Conservation (phyloP, 2,797 vertebrate genomes). For the Labroides dimidiatus region DNA sequence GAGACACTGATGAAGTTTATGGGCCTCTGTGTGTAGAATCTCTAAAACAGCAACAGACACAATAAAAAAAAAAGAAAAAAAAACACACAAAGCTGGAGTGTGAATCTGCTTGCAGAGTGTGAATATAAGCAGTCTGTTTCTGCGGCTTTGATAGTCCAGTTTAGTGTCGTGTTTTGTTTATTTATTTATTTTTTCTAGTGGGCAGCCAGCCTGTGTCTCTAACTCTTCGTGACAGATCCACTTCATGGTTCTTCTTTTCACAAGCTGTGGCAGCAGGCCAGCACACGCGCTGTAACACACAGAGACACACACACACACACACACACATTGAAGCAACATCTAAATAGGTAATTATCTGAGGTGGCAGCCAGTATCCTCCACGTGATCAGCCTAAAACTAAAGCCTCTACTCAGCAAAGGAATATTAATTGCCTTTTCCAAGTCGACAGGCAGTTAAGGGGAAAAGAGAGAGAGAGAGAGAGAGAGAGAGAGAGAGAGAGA, state of each 20-base stretch:
- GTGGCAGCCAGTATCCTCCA: conserved; percentile 57
- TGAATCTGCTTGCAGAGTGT: conserved; percentile 20
- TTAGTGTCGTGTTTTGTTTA: conserved; percentile 37
- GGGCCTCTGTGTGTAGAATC: conserved; percentile 20
- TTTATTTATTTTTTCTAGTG: conserved; percentile 30
- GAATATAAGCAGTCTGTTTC: conserved; percentile 16
- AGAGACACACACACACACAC: conserved; percentile 25
- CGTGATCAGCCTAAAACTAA: conserved; percentile 75
- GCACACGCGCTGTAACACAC: conserved; percentile 8
- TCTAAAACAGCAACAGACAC: neutral
- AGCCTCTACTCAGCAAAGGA: conserved; percentile 67
- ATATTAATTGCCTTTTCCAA: conserved; percentile 72
- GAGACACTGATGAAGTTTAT: conserved; percentile 56
- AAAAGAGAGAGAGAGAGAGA: conserved; percentile 41
- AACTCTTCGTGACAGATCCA: conserved; percentile 73
- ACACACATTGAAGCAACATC: conserved; percentile 60
- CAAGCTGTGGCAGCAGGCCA: conserved; percentile 67
- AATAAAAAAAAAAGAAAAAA: too few relatives aligned
- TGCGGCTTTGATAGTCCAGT: conserved; percentile 40
- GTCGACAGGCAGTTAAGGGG: conserved; percentile 50
- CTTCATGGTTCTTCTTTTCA: conserved; percentile 75
- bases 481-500: conserved; percentile 35
- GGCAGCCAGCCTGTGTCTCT: conserved; percentile 59
- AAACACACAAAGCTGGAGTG: conserved; percentile 1
- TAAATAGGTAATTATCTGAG: conserved; percentile 78